phyloP scores from a whole-genome alignment of 2,888 invertebrate species.

The Hedychridium roseum region DNA sequence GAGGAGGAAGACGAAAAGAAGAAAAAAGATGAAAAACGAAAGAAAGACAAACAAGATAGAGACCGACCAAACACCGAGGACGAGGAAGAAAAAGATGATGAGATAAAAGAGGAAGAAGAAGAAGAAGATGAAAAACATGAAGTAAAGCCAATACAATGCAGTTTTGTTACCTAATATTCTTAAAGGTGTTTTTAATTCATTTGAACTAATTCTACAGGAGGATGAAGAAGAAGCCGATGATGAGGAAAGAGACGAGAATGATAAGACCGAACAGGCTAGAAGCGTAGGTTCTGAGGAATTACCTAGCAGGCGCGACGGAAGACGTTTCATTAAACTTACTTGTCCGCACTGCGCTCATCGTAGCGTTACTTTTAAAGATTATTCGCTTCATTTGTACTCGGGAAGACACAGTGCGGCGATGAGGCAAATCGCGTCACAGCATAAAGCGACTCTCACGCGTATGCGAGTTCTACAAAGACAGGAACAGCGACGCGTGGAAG shows the following conservation, averaged over 20 bases:
- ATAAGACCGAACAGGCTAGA: constrained; percentile 57
- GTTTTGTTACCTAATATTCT: neutral
- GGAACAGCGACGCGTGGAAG: constrained; percentile 81
- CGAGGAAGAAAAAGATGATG: constrained; percentile 63
- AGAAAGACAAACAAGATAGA: constrained; percentile 64
- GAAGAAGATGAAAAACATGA: constrained; percentile 48
- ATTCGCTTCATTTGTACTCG: constrained; percentile 77
- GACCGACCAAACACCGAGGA: constrained; percentile 69
- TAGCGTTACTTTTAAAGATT: constrained; percentile 78
- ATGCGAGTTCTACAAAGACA: constrained; percentile 84
- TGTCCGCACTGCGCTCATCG: constrained; percentile 83
- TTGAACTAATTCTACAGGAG: constrained; percentile 18
- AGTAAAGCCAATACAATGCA: constrained; percentile 29
- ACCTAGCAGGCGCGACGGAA: constrained; percentile 58
- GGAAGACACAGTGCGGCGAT: constrained; percentile 77
- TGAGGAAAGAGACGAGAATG: constrained; percentile 49
- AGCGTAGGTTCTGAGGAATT: constrained; percentile 58
- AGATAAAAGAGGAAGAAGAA: constrained; percentile 46
- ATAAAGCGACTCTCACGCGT: constrained; percentile 76
- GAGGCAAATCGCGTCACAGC: constrained; percentile 77
- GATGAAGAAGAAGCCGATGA: constrained; percentile 59
- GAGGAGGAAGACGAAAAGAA: constrained; percentile 56
- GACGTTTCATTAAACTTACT: constrained; percentile 73
- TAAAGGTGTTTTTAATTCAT: constrained; percentile 5
- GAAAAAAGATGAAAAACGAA: constrained; percentile 56